Evolutionary conservation across 2,797 vertebrate species (phyloP), one percentile per base, ranked within the genome.

Genomic region (Melanotaenia boesemani): DNA sequence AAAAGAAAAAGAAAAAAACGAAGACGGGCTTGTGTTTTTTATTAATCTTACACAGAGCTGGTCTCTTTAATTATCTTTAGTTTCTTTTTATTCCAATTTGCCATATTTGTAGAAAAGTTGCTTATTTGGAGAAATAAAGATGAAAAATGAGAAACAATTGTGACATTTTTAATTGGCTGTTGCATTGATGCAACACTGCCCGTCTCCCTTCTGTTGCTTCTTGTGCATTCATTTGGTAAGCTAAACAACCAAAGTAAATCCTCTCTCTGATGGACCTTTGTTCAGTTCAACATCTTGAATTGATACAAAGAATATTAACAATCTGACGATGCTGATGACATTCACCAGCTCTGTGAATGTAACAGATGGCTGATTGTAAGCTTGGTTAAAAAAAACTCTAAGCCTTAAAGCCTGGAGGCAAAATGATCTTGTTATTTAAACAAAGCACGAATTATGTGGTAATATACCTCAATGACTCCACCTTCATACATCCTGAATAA

Each of bases 401-500:
- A n/a, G 20, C 7, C 10, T n/a, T 12, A n/a, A 8, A 18, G 6
- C 24, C 10, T 41, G 22, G 11, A 3, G 20, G 7, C 32, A 48
- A 71, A 39, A 24, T 4, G 16, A 18, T 48, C 6, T 4, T 50
- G 16, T 22, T 26, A 46, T 28, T 59, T 50, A 18, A 11, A 57
- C 0, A 20, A 34, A 6, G 18, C 6, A 6, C 12, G n/a, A 55
- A 15, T 37, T 66, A 9, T 10, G 22, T 59, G 11, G 24, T 58
- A 36, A 16, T 57, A 28, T 3, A 10, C 36, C 12, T 24, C 44
- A 54, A 3, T 20, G 20, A 26, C 20, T 22, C 18, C 34, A 65
- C 1, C 11, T 64, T 79, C 1, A 26, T 52, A 65, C 66, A 48
- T 48, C 11, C 28, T 63, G 20, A 63, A 54, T 22, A 67, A 22